Conservation (phyloP, 2,888 invertebrate species). For the Digitonthophagus gazella region DNA sequence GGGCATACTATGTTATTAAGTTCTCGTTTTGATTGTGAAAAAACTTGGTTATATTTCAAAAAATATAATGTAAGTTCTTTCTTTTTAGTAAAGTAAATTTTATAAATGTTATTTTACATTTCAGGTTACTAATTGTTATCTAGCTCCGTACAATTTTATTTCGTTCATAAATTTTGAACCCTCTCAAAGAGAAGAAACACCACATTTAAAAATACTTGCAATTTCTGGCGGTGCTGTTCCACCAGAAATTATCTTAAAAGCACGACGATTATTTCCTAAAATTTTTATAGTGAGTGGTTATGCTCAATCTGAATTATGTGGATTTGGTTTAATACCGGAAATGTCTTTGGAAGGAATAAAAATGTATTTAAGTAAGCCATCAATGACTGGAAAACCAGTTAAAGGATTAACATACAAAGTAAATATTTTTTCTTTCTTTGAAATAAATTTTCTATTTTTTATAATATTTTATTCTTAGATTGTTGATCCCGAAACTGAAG, state of each 20-base stretch:
- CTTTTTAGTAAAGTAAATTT: neutral
- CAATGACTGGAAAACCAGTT: conserved; percentile 10
- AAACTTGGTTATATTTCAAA: conserved; percentile 19
- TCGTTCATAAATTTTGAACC: conserved; percentile 3
- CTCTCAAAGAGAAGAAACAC: neutral
- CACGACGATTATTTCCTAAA: neutral
- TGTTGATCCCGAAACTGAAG: conserved; percentile 47
- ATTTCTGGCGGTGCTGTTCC: neutral
- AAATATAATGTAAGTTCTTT: conserved; percentile 17
- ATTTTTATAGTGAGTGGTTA: neutral
- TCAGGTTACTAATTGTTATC: neutral
- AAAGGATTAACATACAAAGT: conserved; percentile 42
- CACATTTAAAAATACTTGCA: neutral
- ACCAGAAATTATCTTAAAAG: neutral
- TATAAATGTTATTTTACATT: neutral
- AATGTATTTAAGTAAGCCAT: neutral
- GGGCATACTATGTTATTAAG: neutral
- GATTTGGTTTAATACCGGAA: neutral
- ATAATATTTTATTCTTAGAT: conserved; percentile 11
- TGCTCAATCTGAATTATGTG: neutral
- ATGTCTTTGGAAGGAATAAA: neutral
- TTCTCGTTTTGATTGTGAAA: conserved; percentile 7
- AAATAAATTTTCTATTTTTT: neutral
- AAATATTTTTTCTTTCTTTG: too few species aligned
- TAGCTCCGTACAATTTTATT: neutral